Conservation (phyloP, 1,140 invertebrate genomes). For the Argopecten irradians region DNA sequence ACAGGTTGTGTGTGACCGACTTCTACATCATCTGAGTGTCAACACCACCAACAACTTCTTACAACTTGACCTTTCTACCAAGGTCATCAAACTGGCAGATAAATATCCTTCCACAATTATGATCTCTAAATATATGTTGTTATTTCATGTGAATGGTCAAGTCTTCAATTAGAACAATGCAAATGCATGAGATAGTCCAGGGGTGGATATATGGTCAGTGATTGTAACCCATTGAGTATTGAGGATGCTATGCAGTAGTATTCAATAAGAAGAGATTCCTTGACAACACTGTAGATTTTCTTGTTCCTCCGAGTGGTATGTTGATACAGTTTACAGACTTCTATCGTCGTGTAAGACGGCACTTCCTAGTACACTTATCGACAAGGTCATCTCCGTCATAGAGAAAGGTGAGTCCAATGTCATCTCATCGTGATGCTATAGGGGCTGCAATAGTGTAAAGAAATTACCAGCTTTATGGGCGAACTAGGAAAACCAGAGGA, state of each 20-base stretch:
- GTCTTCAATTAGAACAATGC: too few relatives aligned
- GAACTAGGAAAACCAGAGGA: too few relatives aligned
- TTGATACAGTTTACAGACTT: neutral
- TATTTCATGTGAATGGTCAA: neutral
- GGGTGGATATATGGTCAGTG: too few relatives aligned
- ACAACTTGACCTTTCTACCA: conserved; percentile 36
- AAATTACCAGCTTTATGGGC: too few relatives aligned
- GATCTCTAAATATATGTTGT: neutral
- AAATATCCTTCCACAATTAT: conserved; percentile 50
- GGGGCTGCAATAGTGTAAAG: too few relatives aligned
- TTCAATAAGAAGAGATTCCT: too few relatives aligned
- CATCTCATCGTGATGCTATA: too few relatives aligned
- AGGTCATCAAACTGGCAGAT: conserved; percentile 40
- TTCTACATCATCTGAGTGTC: conserved; percentile 61
- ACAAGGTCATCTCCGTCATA: neutral
- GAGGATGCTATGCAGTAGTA: too few relatives aligned
- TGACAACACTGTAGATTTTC: conserved; percentile 12
- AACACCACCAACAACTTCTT: conserved; percentile 31
- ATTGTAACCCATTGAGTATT: too few relatives aligned
- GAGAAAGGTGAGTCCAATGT: conserved; percentile 6
- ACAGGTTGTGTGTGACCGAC: conserved; percentile 64
- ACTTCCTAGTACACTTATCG: neutral
- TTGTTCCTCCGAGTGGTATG: conserved; percentile 10
- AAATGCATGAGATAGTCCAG: too few relatives aligned
- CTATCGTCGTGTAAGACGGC: neutral